Percentiles rank a stretch among this genome's conserved stretches.
Evolutionary conservation across 2,113 vertebrate genomes (phyloP).

Genomic region (Protobothrops flavoviridis): DNA sequence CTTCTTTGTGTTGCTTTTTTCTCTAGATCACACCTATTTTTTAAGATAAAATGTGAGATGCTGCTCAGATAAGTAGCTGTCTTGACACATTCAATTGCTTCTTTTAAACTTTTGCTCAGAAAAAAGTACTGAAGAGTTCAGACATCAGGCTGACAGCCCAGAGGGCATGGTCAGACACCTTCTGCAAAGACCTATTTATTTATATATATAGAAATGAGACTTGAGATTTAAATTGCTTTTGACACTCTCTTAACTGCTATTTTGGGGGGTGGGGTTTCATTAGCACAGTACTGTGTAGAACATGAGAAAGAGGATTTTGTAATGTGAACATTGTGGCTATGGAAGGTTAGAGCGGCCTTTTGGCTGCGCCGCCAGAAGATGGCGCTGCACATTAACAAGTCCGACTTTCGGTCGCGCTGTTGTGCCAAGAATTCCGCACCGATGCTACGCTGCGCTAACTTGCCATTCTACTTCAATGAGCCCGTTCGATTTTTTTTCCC

Average conservation of each 20-base stretch:
- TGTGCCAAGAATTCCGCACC: not conserved
- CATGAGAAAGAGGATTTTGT: not conserved
- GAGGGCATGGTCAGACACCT: too few species aligned
- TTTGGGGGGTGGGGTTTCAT: not conserved
- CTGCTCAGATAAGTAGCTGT: not conserved
- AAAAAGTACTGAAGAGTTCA: not conserved
- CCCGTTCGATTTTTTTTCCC: not conserved
- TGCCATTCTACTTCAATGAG: not conserved
- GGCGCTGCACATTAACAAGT: not conserved
- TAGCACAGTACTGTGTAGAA: not conserved
- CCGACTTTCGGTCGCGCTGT: not conserved
- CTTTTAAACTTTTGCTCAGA: not conserved
- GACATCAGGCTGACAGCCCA: not conserved
- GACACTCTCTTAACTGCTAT: not conserved
- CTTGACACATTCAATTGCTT: fast-evolving
- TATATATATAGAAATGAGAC: not conserved
- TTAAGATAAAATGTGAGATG: not conserved
- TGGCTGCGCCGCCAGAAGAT: not conserved
- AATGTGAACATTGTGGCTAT: not conserved
- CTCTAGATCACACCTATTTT: not conserved
- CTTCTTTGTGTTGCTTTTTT: not conserved
- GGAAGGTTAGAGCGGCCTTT: not conserved
- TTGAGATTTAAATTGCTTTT: not conserved
- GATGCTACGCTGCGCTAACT: not conserved
- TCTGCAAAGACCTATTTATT: not conserved